Evolutionary conservation across 2,113 vertebrate genomes (phyloP).

Genomic region (Indicator indicator): DNA sequence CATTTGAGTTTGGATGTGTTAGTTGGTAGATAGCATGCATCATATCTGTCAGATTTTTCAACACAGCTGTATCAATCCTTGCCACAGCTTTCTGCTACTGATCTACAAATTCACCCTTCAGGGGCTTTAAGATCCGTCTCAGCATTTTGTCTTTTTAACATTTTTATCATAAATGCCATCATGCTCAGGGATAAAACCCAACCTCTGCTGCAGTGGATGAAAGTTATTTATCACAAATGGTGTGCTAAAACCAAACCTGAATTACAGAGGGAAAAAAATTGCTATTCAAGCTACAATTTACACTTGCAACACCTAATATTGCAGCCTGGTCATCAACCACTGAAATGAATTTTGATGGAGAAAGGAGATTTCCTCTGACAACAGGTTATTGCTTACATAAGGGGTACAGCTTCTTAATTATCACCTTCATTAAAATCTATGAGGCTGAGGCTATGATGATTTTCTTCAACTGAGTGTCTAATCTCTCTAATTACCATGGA

Average conservation of each 20-base stretch:
- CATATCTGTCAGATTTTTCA: neutral
- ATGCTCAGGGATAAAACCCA: neutral
- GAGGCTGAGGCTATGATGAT: neutral
- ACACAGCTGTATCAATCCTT: neutral
- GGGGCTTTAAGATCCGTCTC: neutral
- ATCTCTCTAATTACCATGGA: neutral
- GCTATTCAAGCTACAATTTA: neutral
- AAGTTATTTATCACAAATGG: neutral
- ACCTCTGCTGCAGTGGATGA: neutral
- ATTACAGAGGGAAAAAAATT: neutral
- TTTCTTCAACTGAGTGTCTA: neutral
- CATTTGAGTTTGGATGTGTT: constrained; percentile 18
- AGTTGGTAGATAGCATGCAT: neutral
- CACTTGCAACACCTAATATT: neutral
- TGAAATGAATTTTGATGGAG: neutral
- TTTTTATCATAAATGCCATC: constrained; percentile 13
- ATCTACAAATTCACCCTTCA: neutral
- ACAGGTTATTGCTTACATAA: neutral
- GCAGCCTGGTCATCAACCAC: neutral
- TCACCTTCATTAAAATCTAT: neutral
- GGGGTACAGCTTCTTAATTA: neutral
- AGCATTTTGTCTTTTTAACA: neutral
- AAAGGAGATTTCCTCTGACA: neutral
- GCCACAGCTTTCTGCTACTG: neutral
- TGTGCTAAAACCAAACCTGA: neutral